Percentiles rank a stretch among this genome's conserved stretches.
Conservation (phyloP, 2,113 vertebrate species). For the Calypte anna region DNA sequence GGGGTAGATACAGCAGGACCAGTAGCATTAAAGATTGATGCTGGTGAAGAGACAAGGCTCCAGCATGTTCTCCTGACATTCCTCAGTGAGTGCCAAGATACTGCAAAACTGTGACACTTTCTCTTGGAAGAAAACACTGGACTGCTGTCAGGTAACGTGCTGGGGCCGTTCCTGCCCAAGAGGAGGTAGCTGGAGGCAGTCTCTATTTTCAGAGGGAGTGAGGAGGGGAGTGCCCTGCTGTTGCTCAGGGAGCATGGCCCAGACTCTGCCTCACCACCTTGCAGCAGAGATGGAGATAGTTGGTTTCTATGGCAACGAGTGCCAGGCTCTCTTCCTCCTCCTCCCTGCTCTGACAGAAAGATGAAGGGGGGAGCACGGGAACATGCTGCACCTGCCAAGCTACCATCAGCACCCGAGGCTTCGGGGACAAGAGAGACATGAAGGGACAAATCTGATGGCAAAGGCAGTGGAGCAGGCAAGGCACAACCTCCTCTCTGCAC, state of each 20-base stretch:
- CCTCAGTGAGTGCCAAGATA: neutral
- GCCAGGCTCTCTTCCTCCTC: constrained; percentile 57
- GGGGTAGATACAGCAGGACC: neutral
- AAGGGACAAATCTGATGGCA: neutral
- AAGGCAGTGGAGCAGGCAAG: fast-evolving
- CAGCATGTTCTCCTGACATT: neutral
- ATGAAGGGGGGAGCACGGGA: neutral
- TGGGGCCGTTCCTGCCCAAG: neutral
- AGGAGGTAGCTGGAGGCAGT: neutral
- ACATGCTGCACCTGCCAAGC: neutral
- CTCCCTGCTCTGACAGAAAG: neutral
- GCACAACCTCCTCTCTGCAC: neutral
- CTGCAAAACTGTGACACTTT: neutral
- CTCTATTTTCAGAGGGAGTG: neutral
- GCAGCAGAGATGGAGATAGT: constrained; percentile 48
- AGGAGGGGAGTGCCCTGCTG: neutral
- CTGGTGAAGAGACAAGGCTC: neutral
- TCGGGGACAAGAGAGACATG: neutral
- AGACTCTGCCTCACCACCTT: constrained; percentile 51
- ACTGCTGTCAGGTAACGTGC: neutral
- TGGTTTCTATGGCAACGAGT: constrained; percentile 71
- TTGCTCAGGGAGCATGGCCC: neutral
- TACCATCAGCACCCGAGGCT: fast-evolving
- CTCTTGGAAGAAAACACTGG: neutral
- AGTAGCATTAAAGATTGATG: neutral